Evolutionary conservation across 2,113 vertebrate genomes (phyloP), one percentile per base, ranked within the genome.

Genomic region (Verasper variegatus): DNA sequence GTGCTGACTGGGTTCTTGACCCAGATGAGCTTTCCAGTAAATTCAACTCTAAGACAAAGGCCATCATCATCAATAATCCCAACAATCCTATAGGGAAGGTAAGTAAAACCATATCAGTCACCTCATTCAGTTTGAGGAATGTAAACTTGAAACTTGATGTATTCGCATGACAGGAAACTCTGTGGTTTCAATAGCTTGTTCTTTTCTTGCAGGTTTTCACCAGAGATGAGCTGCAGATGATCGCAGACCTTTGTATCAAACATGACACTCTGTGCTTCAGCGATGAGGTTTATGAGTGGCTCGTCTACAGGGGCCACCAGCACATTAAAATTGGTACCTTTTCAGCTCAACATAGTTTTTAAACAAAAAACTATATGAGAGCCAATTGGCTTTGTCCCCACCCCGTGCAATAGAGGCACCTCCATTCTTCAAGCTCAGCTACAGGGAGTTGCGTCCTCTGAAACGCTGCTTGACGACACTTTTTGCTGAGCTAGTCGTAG

Each of bases 251-350:
- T 62, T 99, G 98, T 70, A 92, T 97, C 82, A 96, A 97, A 85
- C 91, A 99, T 8, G 96, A 99, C 87, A 92, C 93, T 0, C 92
- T 99, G 71, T 99, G 98, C 93, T 95, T 99, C 94, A 99, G 98
- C 0, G 98, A 99, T 57, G 98, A 99, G 77, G 98, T 99, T 18
- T 99, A 99, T 54, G 98, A 99, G 86, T 99, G 97, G 98, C 90
- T 99, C 66, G 74, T 97, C 51, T 99, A 98, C 86, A 94, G 80
- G 74, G 97, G 97, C 81, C 94, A 95, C 42, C 94, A 96, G 15
- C 98, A 99, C 70, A 73, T 96, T 47, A 99, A 97, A 93, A 99
- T 99, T 89, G 97, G 97, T 99, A 95, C 0, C 49, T 67, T 45
- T 71, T 35, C 57, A 57, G 5, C 3, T 40, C 23, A 49, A n/a